Evolutionary conservation across 2,888 invertebrate genomes (phyloP), one percentile per base, ranked within the genome.

Genomic region (Prenolepis imparis): DNA sequence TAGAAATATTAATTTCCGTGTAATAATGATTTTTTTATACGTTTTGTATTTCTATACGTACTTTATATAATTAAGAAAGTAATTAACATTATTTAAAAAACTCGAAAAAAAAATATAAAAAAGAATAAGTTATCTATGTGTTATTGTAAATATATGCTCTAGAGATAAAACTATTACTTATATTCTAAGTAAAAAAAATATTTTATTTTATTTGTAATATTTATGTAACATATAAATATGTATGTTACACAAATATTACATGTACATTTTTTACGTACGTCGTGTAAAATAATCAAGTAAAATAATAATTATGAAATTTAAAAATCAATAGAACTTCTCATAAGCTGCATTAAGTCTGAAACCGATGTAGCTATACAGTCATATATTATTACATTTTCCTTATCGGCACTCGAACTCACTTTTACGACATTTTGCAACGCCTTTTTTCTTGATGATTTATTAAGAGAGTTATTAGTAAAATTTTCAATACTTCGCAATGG

Each of bases 261-360:
- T n/a, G n/a, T n/a, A n/a, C n/a, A n/a, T n/a, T n/a, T n/a, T 48
- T 48, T 48, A 48, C 18, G 6, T 6, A 48, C 18, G n/a, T 18
- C 48, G 18, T 18, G 6, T 48, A 48, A 18, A 48, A 48, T 1
- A 2, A 28, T 28, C n/a, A 15, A 0, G 3, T 0, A 12, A 32
- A 28, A 68, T 15, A 21, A 55, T 48, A 72, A 11, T 39, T 11
- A n/a, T 57, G 18, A 57, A 39, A 72, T 6, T 73, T n/a, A 73
- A 59, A 72, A 57, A 12, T n/a, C 18, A 72, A 55, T 72, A 24
- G 24, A 21, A 0, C 18, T n/a, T 8, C 8, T 52, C 52, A 52
- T n/a, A 52, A 52, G 52, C 6, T n/a, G 52, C n/a, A 52, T 52
- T 52, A 52, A n/a, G 8, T n/a, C n/a, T 52, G n/a, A 8, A 2